phyloP scores from a whole-genome alignment of 2,888 invertebrate genomes.

The Heliconius sara region DNA sequence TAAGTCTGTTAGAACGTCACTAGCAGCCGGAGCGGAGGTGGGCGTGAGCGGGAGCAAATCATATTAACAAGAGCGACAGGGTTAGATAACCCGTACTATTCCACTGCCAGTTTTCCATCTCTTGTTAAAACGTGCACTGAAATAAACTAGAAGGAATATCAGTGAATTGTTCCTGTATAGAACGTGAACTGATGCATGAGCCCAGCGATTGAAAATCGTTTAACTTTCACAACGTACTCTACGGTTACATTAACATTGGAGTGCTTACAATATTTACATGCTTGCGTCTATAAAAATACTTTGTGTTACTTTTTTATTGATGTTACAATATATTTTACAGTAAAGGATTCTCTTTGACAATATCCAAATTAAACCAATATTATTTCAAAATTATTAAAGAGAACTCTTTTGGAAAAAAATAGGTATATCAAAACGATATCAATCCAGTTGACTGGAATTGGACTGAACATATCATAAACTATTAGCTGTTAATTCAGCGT shows the following conservation, averaged over 20 bases:
- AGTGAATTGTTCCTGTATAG: conserved; percentile 40
- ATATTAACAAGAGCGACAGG: conserved; percentile 66
- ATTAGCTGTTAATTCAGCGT: too few species aligned
- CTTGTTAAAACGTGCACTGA: conserved; percentile 50
- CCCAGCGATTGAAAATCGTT: conserved; percentile 32
- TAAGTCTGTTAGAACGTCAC: conserved; percentile 69
- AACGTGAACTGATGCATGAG: conserved; percentile 34
- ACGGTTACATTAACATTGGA: conserved; percentile 32
- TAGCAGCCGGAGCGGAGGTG: conserved; percentile 53
- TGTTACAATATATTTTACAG: too few species aligned
- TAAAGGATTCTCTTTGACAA: too few species aligned
- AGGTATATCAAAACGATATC: too few species aligned
- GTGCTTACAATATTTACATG: conserved; percentile 17
- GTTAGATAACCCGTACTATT: conserved; percentile 56
- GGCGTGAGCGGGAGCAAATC: conserved; percentile 62
- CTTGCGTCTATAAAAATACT: neutral
- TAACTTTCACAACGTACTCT: conserved; percentile 31
- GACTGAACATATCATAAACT: too few species aligned
- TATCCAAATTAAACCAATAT: too few species aligned
- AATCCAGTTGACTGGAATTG: too few species aligned
- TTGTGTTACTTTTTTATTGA: too few species aligned
- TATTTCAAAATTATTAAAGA: too few species aligned
- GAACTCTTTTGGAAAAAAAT: too few species aligned
- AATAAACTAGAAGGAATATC: conserved; percentile 45
- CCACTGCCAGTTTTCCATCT: conserved; percentile 57